Evolutionary conservation across 2,113 vertebrate genomes (phyloP), one percentile per base, ranked within the genome.

Genomic region (zebrafish (Danio rerio)): DNA sequence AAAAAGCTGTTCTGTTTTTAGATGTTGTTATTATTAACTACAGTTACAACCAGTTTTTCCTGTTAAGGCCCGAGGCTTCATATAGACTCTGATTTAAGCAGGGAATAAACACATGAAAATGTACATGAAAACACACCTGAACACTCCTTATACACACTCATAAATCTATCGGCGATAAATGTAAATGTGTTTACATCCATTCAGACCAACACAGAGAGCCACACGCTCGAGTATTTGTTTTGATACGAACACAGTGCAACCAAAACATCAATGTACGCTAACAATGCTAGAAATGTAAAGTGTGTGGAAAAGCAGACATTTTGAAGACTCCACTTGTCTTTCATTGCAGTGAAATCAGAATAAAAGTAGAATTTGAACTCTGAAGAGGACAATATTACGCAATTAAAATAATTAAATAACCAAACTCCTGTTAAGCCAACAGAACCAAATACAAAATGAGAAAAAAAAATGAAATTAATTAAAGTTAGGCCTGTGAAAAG

Each of bases 1-100:
- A 75, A 47, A 58, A 12, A 62, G 70, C 52, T 20, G 9, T 52
- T 12, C 2, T 50, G 75, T 71, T 66, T n/a, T 81, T 73, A 18
- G 47, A 65, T 31, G 31, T 31, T 40, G 4, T 45, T 8, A 31
- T 53, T 50, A 58, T 20, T 11, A 11, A 15, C 63, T 59, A 10
- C 77, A 71, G 40, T 75, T 45, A 10, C 2, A 89, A 90, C 91
- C 63, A 0, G 90, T 89, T 86, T 75, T 59, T 83, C 91, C 82
- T 50, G 91, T 87, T 15, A 5, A 87, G 81, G 66, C 83, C 69
- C 43, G 7, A 81, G 81, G 71, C 76, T 59, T 74, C 15, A 13
- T 0, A 15, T 87, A 81, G 16, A 59, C 0, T 56, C n/a, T 0
- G 7, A 68, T 47, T 47, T 68, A 45, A 68, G n/a, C n/a, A 47